Evolutionary conservation across 2,888 invertebrate species (phyloP).

Genomic region (Apamea epomidion): DNA sequence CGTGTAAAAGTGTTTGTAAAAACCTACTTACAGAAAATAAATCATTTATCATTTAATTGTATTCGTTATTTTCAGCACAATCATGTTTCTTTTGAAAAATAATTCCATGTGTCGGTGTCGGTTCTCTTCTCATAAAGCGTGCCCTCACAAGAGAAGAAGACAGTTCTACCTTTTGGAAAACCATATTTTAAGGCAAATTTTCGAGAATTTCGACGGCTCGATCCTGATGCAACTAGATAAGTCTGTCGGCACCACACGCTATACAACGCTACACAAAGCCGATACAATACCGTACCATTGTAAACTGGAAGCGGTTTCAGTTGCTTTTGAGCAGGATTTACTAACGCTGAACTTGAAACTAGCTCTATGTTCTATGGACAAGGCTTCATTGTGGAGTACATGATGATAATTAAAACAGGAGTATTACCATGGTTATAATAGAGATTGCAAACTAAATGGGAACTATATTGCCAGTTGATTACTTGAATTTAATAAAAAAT

Average conservation of each 20-base stretch:
- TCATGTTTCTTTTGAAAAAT: background rate
- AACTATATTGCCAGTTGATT: background rate
- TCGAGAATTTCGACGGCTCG: background rate
- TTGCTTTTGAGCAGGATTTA: constrained; percentile 7
- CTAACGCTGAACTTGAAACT: constrained; percentile 32
- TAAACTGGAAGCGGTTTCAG: constrained; percentile 24
- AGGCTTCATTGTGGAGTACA: constrained; percentile 16
- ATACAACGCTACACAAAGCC: constrained; percentile 22
- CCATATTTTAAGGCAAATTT: background rate
- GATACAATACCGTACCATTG: constrained; percentile 24
- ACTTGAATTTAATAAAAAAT: background rate
- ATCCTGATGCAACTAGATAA: constrained; percentile 8
- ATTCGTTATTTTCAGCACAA: background rate
- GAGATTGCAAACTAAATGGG: too few species aligned
- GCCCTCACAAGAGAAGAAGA: background rate
- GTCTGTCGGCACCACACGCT: constrained; percentile 2
- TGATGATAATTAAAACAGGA: background rate
- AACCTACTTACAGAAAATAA: too few species aligned
- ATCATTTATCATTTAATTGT: too few species aligned
- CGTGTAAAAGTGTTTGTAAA: too few species aligned
- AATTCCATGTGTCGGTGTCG: background rate
- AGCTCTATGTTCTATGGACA: constrained; percentile 13
- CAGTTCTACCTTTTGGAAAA: background rate
- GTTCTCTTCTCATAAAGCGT: background rate
- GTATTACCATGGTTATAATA: background rate